A percentile compares a stretch with the other conserved stretches of the same genome.
phyloP scores from a whole-genome alignment of 2,888 invertebrate species.

The Mellilla xanthometata region DNA sequence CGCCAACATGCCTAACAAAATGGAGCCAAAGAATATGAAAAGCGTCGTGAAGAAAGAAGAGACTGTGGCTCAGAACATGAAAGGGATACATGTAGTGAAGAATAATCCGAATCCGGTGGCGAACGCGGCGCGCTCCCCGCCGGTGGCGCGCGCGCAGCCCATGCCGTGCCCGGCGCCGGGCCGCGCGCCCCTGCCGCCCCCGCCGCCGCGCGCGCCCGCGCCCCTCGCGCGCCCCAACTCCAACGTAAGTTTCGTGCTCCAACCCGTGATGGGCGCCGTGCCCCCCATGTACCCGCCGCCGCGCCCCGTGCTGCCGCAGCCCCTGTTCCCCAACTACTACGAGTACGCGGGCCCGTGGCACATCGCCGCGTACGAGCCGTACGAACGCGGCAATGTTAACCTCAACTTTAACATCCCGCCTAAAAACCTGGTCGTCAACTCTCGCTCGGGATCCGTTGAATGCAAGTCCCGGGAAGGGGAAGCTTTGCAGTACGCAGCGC shows the following conservation, averaged over 20 bases:
- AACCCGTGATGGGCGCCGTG: slow-evolving; percentile 59
- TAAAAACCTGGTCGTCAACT: slow-evolving; percentile 66
- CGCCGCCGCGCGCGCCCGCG: slow-evolving; percentile 34
- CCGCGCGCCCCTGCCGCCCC: slow-evolving; percentile 40
- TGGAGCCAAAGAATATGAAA: slow-evolving; percentile 39
- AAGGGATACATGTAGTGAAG: slow-evolving; percentile 29
- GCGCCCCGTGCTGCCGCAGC: slow-evolving; percentile 42
- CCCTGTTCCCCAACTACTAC: slow-evolving; percentile 62
- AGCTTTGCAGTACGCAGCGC: slow-evolving; percentile 47
- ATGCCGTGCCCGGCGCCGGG: slow-evolving; percentile 40
- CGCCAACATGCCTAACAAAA: slow-evolving; percentile 34
- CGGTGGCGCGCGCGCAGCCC: slow-evolving; percentile 32
- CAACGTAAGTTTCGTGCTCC: slow-evolving; percentile 76
- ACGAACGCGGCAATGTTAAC: slow-evolving; percentile 66
- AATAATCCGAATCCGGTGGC: slow-evolving; percentile 25
- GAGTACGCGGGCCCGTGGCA: slow-evolving; percentile 74
- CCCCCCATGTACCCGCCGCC: slow-evolving; percentile 54
- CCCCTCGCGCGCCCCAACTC: slow-evolving; percentile 48
- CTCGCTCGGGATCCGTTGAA: slow-evolving; percentile 48
- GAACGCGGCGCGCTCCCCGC: slow-evolving; percentile 23
- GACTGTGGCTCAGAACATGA: slow-evolving; percentile 15
- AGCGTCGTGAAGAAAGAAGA: slow-evolving; percentile 9
- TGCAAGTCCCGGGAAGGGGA: slow-evolving; percentile 55
- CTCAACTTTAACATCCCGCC: slow-evolving; percentile 71
- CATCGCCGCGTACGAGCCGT: slow-evolving; percentile 62